These are phyloP conservation scores for Phenganax subtilis DNA, from an alignment of 92 coral and sea anemone species.

Conservation along the genomic window DNA sequence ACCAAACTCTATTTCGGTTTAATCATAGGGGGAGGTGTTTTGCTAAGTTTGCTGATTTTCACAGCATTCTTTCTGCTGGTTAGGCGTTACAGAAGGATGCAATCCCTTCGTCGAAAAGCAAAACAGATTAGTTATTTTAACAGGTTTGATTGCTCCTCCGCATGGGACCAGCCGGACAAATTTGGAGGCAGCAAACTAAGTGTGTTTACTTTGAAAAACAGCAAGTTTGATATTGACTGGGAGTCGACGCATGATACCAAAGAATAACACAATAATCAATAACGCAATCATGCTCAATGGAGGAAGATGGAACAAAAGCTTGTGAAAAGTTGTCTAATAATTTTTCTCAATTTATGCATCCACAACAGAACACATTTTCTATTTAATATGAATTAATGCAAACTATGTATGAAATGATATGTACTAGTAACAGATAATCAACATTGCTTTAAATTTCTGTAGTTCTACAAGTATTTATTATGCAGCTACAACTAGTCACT, in stretches of 20 bases:
- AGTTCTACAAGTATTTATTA: too few relatives aligned
- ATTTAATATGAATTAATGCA: too few relatives aligned
- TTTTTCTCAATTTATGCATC: too few relatives aligned
- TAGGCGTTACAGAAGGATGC: slow-evolving; percentile 19
- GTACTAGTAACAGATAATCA: too few relatives aligned
- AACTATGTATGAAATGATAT: too few relatives aligned
- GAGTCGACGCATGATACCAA: slow-evolving; percentile 13
- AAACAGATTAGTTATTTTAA: slow-evolving; percentile 39
- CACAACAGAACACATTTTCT: too few relatives aligned
- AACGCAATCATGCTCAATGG: too few relatives aligned
- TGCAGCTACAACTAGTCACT: too few relatives aligned
- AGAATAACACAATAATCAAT: background rate
- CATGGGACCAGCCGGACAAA: slow-evolving; percentile 29
- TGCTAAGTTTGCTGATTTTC: background rate
- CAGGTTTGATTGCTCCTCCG: slow-evolving; percentile 22
- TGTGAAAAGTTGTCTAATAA: too few relatives aligned
- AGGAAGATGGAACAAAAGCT: too few relatives aligned
- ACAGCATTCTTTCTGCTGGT: background rate
- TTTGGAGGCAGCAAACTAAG: slow-evolving; percentile 36
- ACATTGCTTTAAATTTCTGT: too few relatives aligned
- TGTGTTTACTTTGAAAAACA: slow-evolving; percentile 37
- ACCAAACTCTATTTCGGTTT: background rate
- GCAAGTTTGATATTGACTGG: slow-evolving; percentile 37
- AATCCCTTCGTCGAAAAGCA: slow-evolving; percentile 13
- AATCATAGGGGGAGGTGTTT: background rate